Evolutionary conservation across 2,113 vertebrate genomes (phyloP).

Genomic region (Caloenas nicobarica): DNA sequence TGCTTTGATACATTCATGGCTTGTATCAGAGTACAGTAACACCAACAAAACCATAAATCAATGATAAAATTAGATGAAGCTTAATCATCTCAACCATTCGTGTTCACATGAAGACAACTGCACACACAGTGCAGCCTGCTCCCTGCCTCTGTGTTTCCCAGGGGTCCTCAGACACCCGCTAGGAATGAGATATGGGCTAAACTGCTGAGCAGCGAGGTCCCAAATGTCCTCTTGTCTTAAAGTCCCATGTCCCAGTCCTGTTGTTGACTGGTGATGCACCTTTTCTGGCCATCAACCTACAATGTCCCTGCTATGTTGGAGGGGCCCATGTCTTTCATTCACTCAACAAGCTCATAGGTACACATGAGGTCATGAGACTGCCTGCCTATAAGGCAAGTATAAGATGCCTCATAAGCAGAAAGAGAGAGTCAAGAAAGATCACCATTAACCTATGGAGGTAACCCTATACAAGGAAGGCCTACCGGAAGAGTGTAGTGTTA

Average conservation of each 20-base stretch:
- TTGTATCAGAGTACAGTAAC: background rate
- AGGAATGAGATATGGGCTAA: background rate
- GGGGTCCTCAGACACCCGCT: background rate
- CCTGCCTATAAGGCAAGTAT: background rate
- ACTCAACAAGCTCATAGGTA: accelerated
- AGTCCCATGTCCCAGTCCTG: accelerated
- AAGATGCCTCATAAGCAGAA: background rate
- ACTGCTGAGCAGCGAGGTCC: background rate
- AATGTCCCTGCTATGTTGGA: background rate
- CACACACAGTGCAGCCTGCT: background rate
- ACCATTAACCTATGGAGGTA: background rate
- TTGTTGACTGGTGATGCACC: background rate
- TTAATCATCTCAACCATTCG: background rate
- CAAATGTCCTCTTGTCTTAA: background rate
- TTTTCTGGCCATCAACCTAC: background rate
- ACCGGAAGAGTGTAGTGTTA: accelerated
- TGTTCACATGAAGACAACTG: background rate
- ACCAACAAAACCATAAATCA: background rate
- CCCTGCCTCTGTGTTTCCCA: background rate
- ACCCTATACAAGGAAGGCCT: accelerated
- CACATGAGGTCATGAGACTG: background rate
- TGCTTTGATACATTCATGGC: background rate
- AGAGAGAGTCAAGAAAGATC: background rate
- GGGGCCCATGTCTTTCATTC: background rate
- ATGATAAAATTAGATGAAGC: background rate